Conservation (phyloP, 2,888 invertebrate species). For the Phengaris alcon region DNA sequence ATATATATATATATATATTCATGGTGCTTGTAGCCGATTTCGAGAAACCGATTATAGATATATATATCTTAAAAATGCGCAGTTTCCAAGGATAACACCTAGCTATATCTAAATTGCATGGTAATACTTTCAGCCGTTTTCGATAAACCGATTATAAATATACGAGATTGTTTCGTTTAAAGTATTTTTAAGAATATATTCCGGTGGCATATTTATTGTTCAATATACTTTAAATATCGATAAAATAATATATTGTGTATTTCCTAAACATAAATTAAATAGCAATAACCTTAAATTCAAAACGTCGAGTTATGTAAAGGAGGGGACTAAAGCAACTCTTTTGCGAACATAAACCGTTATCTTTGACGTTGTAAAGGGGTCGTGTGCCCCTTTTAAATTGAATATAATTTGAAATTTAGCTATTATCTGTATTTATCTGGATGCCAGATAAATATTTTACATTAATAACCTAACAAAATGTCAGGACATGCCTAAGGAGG, state of each 20-base stretch:
- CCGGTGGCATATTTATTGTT: background rate
- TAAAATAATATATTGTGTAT: background rate
- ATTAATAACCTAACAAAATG: background rate
- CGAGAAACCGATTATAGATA: too few relatives aligned
- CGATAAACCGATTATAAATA: too few relatives aligned
- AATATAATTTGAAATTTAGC: slow-evolving; percentile 26
- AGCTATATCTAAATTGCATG: too few relatives aligned
- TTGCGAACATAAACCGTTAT: slow-evolving; percentile 61
- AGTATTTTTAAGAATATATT: too few relatives aligned
- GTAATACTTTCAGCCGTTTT: too few relatives aligned
- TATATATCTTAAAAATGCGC: too few relatives aligned
- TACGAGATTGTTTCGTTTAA: too few relatives aligned
- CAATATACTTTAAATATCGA: background rate
- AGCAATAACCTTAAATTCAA: slow-evolving; percentile 48
- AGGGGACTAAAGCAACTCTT: slow-evolving; percentile 67
- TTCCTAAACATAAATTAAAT: slow-evolving; percentile 36
- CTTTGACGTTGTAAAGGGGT: slow-evolving; percentile 51
- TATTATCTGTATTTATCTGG: background rate
- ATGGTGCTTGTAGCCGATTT: too few relatives aligned
- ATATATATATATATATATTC: too few relatives aligned
- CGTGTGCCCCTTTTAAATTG: slow-evolving; percentile 35
- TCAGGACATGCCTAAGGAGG: too few relatives aligned
- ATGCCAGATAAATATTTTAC: background rate
- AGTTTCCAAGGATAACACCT: too few relatives aligned
- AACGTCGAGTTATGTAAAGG: slow-evolving; percentile 65